Base-by-base conservation (phyloP, 2,888 invertebrate species). In the Gortyna flavago region DNA sequence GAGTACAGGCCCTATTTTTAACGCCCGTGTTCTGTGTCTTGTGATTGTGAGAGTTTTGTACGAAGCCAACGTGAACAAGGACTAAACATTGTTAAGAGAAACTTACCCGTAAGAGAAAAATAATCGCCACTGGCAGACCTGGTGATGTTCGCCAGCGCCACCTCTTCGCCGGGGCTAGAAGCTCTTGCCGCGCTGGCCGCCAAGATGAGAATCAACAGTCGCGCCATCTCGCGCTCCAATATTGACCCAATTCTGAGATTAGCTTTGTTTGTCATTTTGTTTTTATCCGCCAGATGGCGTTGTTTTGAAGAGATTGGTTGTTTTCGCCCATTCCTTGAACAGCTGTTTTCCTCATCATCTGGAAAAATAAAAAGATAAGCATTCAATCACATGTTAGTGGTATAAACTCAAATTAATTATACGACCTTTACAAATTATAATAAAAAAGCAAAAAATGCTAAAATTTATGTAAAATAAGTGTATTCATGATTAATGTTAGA, bases 111-210 rank as follows among this genome's bases (percentile, higher is more conserved):
- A 66, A 97, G 93, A 57, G 97, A 95, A 90, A 97, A 97, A 71
- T 97, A 93, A 92, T 97, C 97, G 25, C 97, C 97, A 78, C 95
- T 96, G 71, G 97, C 97, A 82, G 97, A 96, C 87, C 97, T 95
- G 16, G 97, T 97, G 70, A 97, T 94, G 80, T 97, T 97, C 44
- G 94, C 94, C 51, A 97, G 89, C 92, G 95, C 93, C 93, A 95
- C 94, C 93, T 96, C 96, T 90, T 91, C 93, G 41, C 87, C 85
- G 2, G 90, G 80, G 62, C 85, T 90, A 8, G 93, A 89, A 90
- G 89, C 92, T 79, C 88, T 79, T 25, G 79, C 84, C 61, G 83
- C 85, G 65, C 87, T 84, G 5, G 89, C 79, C 61, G 88, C 84
- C 72, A 93, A 65, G 7, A 93, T 75, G 38, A 94, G 70, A 72